Base-by-base conservation (phyloP, 2,113 vertebrate genomes). In the Phrynosoma blainvillii region DNA sequence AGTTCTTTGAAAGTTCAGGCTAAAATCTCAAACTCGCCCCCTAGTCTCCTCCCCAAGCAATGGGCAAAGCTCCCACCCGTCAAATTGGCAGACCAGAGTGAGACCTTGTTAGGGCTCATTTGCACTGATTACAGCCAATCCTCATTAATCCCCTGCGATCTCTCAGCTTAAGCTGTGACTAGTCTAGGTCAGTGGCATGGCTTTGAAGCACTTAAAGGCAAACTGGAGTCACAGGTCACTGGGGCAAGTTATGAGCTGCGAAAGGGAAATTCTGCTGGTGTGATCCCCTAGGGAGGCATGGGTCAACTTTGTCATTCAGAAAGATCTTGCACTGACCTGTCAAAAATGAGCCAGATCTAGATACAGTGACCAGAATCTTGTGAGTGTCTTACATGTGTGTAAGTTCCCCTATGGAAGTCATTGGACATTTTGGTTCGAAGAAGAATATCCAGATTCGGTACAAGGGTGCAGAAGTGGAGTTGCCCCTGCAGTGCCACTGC, bases 41-140 rank as follows among this genome's bases (percentile, higher is more conserved):
- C 13, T 62, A 9, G 56, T 16, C 13, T 62, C 13, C 14, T 18
- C 13, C 59, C 13, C 13, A 62, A 18, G 18, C 59, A 16, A 71
- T 13, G 42, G 77, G 80, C 80, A 85, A 77, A 47, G 27, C 30
- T 70, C 75, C 87, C 80, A 73, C 87, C 80, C 71, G 90, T 79
- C 14, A 84, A 79, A 73, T 88, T 92, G 89, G 90, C 0, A 0
- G 85, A 74, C 79, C 77, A 0, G 0, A 87, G 52, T 73, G 86
- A 90, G 65, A 88, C 77, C 89, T 92, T 3, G 0, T 90, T 93
- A 92, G 82, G 77, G 82, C 79, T 91, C 52, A 56, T 92, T 90
- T 92, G 56, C 89, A 52, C 87, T 74, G 54, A 89, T 93, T 88
- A 92, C 16, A 89, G 70, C 62, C 1, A 0, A 89, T 87, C 54